Percentiles rank a stretch among this genome's conserved stretches.
Conservation (phyloP, 2,113 vertebrate genomes). For the Sakesphorus luctuosus region DNA sequence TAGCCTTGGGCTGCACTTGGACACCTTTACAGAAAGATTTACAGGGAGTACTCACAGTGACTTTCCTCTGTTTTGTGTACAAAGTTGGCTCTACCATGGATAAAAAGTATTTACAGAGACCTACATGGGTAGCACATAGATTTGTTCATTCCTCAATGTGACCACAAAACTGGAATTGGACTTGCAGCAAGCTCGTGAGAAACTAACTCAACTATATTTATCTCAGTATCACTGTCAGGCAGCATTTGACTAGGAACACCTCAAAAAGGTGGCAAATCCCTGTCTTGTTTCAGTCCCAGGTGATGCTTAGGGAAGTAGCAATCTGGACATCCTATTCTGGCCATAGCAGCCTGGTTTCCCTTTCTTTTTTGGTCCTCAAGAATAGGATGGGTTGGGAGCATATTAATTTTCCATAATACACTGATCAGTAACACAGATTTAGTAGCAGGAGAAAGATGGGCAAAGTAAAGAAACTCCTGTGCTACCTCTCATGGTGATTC, state of each 20-base stretch:
- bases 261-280: not conserved
- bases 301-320: not conserved
- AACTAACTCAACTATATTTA: not conserved
- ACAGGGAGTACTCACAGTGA: not conserved
- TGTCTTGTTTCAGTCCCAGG: not conserved
- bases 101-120: not conserved
- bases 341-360: not conserved
- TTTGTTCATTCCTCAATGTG: not conserved
- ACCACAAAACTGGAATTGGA: not conserved
- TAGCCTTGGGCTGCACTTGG: not conserved
- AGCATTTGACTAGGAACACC: not conserved
- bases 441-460: not conserved
- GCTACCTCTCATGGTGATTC: not conserved
- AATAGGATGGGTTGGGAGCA: not conserved
- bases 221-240: not conserved
- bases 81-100: not conserved
- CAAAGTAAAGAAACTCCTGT: not conserved
- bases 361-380: not conserved
- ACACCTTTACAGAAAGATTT: not conserved
- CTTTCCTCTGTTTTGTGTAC: not conserved
- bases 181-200: not conserved
- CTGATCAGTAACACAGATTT: not conserved
- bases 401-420: not conserved
- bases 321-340: fast-evolving
- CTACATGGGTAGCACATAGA: not conserved